These are phyloP conservation scores for Amphimallon solstitiale DNA, from an alignment of 2,888 invertebrate genomes.

Conservation along the genomic window DNA sequence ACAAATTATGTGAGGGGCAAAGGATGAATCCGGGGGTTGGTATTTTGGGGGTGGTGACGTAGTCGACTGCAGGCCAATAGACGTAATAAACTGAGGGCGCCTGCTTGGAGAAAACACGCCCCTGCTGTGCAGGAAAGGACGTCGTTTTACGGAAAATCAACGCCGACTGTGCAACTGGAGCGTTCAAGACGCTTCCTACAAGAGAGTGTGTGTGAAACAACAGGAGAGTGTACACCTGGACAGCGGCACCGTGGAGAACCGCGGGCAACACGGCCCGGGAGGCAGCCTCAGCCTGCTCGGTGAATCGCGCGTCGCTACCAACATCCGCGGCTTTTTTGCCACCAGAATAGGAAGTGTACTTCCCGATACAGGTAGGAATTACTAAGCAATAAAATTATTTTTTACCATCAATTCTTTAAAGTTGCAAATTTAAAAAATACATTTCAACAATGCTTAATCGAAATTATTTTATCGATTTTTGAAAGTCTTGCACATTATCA, in stretches of 20 bases:
- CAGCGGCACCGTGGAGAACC: conserved; percentile 62
- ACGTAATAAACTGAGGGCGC: conserved; percentile 42
- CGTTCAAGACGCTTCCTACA: conserved; percentile 53
- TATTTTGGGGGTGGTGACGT: conserved; percentile 48
- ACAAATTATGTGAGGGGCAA: conserved; percentile 44
- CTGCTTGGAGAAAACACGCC: conserved; percentile 51
- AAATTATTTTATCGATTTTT: conserved; percentile 12
- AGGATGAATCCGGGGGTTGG: conserved; percentile 42
- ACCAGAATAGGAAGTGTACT: conserved; percentile 75
- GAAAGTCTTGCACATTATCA: conserved; percentile 41
- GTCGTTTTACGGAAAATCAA: conserved; percentile 61
- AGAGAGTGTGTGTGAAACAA: conserved; percentile 45
- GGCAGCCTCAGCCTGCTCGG: conserved; percentile 73
- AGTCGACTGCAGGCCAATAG: conserved; percentile 46
- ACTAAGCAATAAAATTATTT: neutral
- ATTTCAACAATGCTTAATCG: neutral
- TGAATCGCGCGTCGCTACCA: conserved; percentile 75
- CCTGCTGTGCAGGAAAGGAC: conserved; percentile 62
- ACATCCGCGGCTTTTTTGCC: conserved; percentile 77
- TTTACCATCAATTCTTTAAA: neutral
- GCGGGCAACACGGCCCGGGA: conserved; percentile 59
- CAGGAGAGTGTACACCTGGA: conserved; percentile 57
- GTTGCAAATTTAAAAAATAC: neutral
- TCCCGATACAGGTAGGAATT: conserved; percentile 76
- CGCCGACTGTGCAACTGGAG: conserved; percentile 55